A percentile compares a stretch with the other conserved stretches of the same genome.
Conservation (phyloP, 2,113 vertebrate species). For the Eurypyga helias region DNA sequence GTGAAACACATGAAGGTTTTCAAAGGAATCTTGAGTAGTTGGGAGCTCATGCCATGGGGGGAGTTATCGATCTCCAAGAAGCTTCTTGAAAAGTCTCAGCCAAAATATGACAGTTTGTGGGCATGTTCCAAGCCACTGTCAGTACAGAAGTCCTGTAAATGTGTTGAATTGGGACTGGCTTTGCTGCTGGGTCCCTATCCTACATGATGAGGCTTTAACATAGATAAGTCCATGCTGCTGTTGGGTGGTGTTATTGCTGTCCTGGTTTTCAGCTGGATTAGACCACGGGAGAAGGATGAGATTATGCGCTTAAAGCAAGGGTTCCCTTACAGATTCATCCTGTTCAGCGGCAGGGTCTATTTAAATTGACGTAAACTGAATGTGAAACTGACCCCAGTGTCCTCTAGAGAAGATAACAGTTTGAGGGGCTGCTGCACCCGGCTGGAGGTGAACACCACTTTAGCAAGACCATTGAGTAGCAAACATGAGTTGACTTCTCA, state of each 20-base stretch:
- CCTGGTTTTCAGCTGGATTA: neutral
- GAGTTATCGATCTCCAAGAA: neutral
- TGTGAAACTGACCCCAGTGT: neutral
- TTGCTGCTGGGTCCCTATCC: neutral
- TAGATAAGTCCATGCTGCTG: neutral
- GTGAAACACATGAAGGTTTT: neutral
- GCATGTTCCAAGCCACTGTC: accelerated
- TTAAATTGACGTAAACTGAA: neutral
- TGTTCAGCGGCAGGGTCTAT: neutral
- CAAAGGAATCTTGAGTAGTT: neutral
- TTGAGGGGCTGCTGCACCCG: neutral
- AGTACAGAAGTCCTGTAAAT: neutral
- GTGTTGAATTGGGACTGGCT: neutral
- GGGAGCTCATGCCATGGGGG: neutral
- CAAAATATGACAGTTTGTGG: neutral
- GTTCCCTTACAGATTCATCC: neutral
- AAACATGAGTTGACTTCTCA: neutral
- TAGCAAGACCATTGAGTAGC: neutral
- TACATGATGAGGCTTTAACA: neutral
- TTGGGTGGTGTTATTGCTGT: neutral
- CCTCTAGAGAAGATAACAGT: neutral
- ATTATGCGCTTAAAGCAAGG: neutral
- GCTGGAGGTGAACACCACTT: neutral
- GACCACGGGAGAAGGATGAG: neutral
- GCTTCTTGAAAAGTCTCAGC: neutral